These are phyloP conservation scores for Octopus bimaculoides DNA, from an alignment of 1,140 invertebrate genomes.

Conservation along the genomic window DNA sequence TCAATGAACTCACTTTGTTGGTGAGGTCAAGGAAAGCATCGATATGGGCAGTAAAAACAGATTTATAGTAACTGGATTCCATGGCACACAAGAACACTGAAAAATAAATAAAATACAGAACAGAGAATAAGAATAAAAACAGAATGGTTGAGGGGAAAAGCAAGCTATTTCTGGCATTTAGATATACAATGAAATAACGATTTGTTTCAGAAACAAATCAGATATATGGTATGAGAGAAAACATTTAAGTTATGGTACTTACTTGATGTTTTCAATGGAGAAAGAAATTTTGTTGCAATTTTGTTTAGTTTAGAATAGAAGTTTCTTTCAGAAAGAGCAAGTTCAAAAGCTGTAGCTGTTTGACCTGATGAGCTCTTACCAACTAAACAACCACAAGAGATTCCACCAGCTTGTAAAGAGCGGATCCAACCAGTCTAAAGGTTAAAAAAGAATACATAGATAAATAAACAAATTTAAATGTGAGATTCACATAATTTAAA, in stretches of 20 bases:
- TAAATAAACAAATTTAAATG: background rate
- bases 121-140: background rate
- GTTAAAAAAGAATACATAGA: constrained; percentile 4
- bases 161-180: no score
- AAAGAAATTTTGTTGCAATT: constrained; percentile 36
- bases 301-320: constrained; percentile 43
- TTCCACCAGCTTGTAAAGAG: constrained; percentile 43
- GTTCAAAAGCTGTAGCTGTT: constrained; percentile 39
- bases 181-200: no score
- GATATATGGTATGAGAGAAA: no score
- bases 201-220: no score
- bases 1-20: constrained; percentile 32
- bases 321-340: constrained; percentile 38
- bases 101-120: constrained; percentile 26
- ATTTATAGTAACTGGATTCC: constrained; percentile 64
- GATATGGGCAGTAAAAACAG: constrained; percentile 39
- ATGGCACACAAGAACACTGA: constrained; percentile 41
- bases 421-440: constrained; percentile 43
- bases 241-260: constrained; percentile 12
- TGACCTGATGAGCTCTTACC: constrained; percentile 27
- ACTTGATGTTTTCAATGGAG: constrained; percentile 41
- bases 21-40: constrained; percentile 38
- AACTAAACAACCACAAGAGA: constrained; percentile 45
- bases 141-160: no score
- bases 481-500: background rate